Conservation (phyloP, 2,113 vertebrate genomes). For the Dendropsophus ebraccatus region DNA sequence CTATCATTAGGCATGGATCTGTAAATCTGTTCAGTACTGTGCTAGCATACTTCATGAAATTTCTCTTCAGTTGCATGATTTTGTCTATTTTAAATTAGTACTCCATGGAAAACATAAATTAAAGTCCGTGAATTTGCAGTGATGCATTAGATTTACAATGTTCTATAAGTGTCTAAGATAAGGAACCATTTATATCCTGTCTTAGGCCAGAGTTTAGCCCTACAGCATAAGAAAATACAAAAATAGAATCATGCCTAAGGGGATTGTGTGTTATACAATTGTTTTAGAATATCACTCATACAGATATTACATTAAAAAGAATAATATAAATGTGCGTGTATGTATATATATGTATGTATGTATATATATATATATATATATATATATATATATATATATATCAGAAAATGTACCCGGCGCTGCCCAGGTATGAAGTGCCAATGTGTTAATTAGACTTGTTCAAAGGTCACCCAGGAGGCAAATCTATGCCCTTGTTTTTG, state of each 20-base stretch:
- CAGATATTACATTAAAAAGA: background rate
- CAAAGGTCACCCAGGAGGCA: too few species aligned
- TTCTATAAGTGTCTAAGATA: background rate
- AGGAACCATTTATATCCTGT: background rate
- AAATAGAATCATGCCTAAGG: background rate
- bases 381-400: too few species aligned
- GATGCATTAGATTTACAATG: background rate
- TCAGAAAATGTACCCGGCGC: too few species aligned
- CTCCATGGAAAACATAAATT: constrained; percentile 6
- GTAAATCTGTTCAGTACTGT: background rate
- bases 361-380: too few species aligned
- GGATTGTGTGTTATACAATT: background rate
- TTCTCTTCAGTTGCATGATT: background rate
- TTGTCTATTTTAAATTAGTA: constrained; percentile 19
- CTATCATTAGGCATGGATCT: constrained; percentile 14
- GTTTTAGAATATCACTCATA: background rate
- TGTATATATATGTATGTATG: too few species aligned
- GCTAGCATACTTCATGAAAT: background rate
- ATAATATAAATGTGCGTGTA: too few species aligned
- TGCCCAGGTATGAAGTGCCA: too few species aligned
- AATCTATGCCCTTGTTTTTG: too few species aligned
- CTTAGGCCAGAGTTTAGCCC: too few species aligned
- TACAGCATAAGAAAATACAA: background rate
- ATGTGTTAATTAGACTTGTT: too few species aligned
- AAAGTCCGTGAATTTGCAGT: background rate